Percentiles rank a stretch among this genome's conserved stretches.
These are phyloP conservation scores for Molossus alvarezi DNA, from an alignment of 2,797 vertebrate genomes.

Conservation along the genomic window DNA sequence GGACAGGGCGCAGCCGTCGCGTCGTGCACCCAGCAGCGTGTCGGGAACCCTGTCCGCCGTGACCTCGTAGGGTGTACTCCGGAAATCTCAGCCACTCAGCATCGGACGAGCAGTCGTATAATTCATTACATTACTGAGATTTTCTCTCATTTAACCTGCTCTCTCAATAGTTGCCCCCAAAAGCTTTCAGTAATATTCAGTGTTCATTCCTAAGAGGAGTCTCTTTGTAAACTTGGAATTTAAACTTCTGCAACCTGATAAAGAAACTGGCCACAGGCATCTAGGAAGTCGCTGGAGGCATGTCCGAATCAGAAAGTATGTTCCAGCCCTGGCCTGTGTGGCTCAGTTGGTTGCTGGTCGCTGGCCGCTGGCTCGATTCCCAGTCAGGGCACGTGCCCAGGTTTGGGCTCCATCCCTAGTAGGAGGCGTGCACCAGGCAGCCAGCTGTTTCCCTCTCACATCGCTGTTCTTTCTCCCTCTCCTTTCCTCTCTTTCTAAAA, in stretches of 20 bases:
- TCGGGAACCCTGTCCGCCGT: not conserved
- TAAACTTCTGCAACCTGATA: slow-evolving; percentile 12
- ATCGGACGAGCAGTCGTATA: not conserved
- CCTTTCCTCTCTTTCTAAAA: not conserved
- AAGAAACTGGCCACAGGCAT: not conserved
- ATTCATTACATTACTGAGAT: not conserved
- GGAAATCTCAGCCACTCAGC: not conserved
- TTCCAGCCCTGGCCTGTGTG: not conserved
- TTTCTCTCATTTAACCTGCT: slow-evolving; percentile 1
- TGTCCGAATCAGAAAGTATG: not conserved
- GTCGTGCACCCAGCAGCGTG: not conserved
- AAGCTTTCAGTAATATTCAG: slow-evolving; percentile 29
- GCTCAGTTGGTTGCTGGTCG: too few species aligned
- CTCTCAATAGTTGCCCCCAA: not conserved
- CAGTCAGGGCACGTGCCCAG: too few species aligned
- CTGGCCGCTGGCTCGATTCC: too few species aligned
- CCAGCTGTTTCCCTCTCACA: too few species aligned
- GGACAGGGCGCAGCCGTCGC: not conserved
- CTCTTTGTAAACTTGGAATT: slow-evolving; percentile 31
- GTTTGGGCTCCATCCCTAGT: too few species aligned
- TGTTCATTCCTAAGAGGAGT: slow-evolving; percentile 37
- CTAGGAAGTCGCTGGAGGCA: not conserved
- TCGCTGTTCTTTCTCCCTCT: too few species aligned
- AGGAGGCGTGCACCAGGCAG: too few species aligned
- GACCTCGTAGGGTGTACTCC: not conserved